Evolutionary conservation across 2,113 vertebrate species (phyloP), one percentile per base, ranked within the genome.

Genomic region (Spizaetus ornatus): DNA sequence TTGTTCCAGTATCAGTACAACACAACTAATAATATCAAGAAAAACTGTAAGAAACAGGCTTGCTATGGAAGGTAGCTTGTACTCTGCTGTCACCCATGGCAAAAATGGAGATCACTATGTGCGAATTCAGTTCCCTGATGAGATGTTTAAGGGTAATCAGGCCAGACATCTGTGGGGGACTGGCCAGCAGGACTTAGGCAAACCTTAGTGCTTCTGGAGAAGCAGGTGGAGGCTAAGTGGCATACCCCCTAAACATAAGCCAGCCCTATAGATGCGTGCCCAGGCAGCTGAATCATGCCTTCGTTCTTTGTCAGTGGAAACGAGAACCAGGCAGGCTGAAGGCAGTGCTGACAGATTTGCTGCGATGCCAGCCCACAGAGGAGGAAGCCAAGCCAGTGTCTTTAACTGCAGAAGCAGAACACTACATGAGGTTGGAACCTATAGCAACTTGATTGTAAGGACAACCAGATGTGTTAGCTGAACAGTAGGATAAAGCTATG

Each of bases 241-340:
- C 3, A 3, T 20, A 42, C 12, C 2, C 7, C 8, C 13, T 82
- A 27, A 61, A 20, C 19, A 32, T 23, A 32, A 31, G 20, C 2
- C n/a, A 63, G 16, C 13, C 5, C 13, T 61, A 9, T 16, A 66
- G 42, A 3, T n/a, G 6, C 48, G 12, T 9, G 13, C 26, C 32
- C 32, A 16, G 47, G 55, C 47, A 82, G 52, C 47, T 76, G 58
- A 65, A 55, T 67, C 18, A 3, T 2, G 22, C 43, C n/a, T 82
- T 42, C 0, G 0, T 58, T 86, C 13, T 52, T 40, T 48, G 26
- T 22, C 0, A 2, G 4, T 10, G 48, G 45, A 38, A 71, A 47
- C 0, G 5, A 71, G 56, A 76, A n/a, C 7, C 25, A 53, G 73
- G 47, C 66, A 78, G 52, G 7, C 22, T 56, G 55, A 65, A 83